These are phyloP conservation scores for Anguilla rostrata DNA, from an alignment of 2,113 vertebrate species.

Conservation along the genomic window DNA sequence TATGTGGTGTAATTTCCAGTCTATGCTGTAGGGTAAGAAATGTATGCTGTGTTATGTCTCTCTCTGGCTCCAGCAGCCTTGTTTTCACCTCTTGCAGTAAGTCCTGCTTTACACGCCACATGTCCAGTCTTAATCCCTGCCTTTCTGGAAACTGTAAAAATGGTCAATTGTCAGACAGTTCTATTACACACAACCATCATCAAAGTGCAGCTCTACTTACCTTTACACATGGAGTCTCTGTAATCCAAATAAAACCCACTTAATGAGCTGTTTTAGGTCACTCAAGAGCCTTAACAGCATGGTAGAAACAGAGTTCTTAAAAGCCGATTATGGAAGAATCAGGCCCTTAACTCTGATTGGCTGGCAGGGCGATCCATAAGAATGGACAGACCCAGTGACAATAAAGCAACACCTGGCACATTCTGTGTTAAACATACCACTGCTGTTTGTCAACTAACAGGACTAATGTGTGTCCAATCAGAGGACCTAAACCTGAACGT, in stretches of 20 bases:
- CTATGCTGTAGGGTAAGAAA: not conserved
- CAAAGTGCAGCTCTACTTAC: conserved; percentile 1
- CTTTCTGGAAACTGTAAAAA: conserved; percentile 3
- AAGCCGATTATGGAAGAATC: conserved; percentile 19
- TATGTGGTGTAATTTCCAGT: not conserved
- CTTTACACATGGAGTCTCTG: conserved; percentile 22
- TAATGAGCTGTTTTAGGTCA: conserved; percentile 31
- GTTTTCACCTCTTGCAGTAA: not conserved
- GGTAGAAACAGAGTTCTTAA: not conserved
- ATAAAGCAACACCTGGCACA: not conserved
- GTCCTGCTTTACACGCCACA: not conserved
- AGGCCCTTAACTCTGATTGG: not conserved
- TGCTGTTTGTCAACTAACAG: not conserved
- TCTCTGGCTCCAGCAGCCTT: not conserved
- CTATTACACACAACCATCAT: not conserved
- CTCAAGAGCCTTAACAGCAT: conserved; percentile 4
- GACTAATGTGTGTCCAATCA: not conserved
- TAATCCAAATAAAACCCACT: conserved; percentile 35
- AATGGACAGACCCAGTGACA: not conserved
- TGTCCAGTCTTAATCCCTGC: conserved; percentile 7
- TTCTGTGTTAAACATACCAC: not conserved
- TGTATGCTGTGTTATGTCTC: conserved; percentile 1
- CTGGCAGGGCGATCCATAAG: not conserved
- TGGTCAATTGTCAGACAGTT: not conserved
- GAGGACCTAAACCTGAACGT: too few species aligned